Conservation (phyloP, 2,113 vertebrate genomes). For the Strix aluco region DNA sequence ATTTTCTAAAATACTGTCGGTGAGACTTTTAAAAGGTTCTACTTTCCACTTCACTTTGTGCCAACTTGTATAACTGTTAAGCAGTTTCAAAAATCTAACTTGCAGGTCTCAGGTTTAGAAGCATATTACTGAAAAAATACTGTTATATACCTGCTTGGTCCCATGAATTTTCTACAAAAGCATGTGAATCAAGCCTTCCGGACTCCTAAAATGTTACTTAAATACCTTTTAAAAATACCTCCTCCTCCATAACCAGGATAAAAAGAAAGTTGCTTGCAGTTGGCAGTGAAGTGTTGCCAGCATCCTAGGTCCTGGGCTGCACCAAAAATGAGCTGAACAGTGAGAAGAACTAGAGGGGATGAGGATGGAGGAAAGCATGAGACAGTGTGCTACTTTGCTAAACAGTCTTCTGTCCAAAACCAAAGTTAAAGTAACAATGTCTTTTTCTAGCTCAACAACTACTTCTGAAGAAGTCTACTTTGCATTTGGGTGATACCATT, state of each 20-base stretch:
- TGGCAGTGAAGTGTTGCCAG: not conserved
- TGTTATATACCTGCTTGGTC: not conserved
- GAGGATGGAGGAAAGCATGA: not conserved
- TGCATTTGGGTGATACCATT: not conserved
- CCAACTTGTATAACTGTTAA: not conserved
- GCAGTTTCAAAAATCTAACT: not conserved
- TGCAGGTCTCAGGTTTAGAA: not conserved
- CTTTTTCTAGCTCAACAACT: not conserved
- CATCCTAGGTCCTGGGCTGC: not conserved
- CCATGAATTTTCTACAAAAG: not conserved
- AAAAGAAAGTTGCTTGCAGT: not conserved
- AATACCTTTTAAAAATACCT: not conserved
- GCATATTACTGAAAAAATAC: not conserved
- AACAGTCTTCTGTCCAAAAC: not conserved
- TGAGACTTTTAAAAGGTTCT: not conserved
- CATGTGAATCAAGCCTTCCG: not conserved
- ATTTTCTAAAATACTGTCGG: not conserved
- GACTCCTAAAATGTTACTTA: not conserved
- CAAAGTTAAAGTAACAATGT: not conserved
- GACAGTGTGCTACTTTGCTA: not conserved
- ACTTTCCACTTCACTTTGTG: not conserved
- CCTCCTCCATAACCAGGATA: not conserved
- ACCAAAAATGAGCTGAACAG: not conserved
- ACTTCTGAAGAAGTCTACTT: not conserved
- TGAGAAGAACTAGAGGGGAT: not conserved